Conservation (phyloP, 2,888 invertebrate genomes). For the Phaedon cochleariae region DNA sequence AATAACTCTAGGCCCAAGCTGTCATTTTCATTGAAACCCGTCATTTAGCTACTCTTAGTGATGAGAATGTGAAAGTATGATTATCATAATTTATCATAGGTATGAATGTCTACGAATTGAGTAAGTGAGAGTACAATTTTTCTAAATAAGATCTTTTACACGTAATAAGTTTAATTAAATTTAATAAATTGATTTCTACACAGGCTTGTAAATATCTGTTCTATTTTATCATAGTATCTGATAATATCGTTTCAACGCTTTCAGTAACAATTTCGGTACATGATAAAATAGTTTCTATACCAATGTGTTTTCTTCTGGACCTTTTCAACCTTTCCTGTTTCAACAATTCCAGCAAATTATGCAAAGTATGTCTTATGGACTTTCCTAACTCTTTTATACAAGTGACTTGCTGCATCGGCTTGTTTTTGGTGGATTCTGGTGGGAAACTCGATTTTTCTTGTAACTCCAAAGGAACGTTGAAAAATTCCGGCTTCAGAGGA, state of each 20-base stretch:
- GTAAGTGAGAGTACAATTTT: constrained; percentile 6
- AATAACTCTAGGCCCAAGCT: constrained; percentile 96
- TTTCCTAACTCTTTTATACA: constrained; percentile 11
- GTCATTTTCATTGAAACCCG: constrained; percentile 88
- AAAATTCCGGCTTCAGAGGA: constrained; percentile 37
- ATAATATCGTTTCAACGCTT: background rate
- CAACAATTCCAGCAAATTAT: constrained; percentile 19
- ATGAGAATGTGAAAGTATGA: constrained; percentile 12
- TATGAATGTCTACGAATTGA: background rate
- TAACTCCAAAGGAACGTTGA: constrained; percentile 12
- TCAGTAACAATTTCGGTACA: constrained; percentile 8
- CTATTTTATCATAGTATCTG: background rate
- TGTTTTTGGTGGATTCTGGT: background rate
- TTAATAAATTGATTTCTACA: background rate
- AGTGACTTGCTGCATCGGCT: background rate
- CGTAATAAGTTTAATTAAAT: no score
- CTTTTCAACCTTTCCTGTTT: constrained; percentile 17
- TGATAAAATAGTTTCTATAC: constrained; percentile 21
- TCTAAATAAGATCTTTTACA: background rate
- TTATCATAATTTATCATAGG: constrained; percentile 12
- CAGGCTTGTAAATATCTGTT: background rate
- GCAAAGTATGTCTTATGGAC: constrained; percentile 18
- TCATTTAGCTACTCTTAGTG: constrained; percentile 48
- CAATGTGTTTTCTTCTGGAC: background rate
- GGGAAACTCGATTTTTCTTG: background rate